Evolutionary conservation across 2,797 vertebrate species (phyloP).

Genomic region (Benthosema pterotum): DNA sequence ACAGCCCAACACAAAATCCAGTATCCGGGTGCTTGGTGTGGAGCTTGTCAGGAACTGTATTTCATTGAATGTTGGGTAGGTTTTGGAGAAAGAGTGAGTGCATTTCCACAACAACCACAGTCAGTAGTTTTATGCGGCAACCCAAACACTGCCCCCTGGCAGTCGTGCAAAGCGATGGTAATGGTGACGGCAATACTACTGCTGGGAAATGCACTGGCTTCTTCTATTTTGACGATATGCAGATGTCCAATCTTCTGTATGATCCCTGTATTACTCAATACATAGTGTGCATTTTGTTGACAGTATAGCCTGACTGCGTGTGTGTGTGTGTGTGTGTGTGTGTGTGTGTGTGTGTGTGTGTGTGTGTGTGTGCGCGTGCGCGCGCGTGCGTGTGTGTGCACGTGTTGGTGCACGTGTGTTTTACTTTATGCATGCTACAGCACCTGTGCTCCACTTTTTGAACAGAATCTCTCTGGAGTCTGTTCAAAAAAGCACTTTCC

Average conservation of each 20-base stretch:
- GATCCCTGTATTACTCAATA: conserved; percentile 43
- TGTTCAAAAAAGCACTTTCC: conserved; percentile 57
- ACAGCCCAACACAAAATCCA: no score
- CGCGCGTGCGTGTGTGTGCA: conserved; percentile 50
- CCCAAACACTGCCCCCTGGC: no score
- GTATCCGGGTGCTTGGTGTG: no score
- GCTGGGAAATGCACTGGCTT: no score
- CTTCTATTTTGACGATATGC: no score
- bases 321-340: conserved; percentile 44
- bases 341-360: conserved; percentile 48
- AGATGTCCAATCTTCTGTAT: conserved; percentile 24
- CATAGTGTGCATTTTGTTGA: conserved; percentile 59
- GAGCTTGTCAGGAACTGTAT: no score
- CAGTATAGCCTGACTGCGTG: conserved; percentile 21
- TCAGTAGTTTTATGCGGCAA: no score
- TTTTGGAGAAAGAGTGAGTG: no score
- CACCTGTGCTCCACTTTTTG: conserved; percentile 70
- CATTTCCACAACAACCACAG: no score
- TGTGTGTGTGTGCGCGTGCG: conserved; percentile 48
- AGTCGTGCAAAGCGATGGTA: no score
- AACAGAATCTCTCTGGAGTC: conserved; percentile 51
- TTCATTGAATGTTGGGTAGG: no score
- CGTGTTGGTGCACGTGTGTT: conserved; percentile 43
- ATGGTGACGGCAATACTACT: no score
- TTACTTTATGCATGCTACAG: conserved; percentile 27